Conservation (phyloP, 2,113 vertebrate species). For the Tetrax tetrax region DNA sequence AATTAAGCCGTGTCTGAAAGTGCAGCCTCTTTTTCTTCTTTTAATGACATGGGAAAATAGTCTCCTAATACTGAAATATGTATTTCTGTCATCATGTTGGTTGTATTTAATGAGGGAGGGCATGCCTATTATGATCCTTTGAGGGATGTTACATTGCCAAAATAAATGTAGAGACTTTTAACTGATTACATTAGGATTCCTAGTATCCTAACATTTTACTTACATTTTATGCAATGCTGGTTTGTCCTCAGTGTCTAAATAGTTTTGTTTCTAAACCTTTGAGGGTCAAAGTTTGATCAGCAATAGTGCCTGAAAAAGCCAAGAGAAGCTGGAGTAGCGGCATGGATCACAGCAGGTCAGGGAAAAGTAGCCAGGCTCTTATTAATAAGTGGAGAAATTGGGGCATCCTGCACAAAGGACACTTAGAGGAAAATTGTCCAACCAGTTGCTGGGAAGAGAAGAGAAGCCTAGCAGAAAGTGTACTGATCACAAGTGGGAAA, state of each 20-base stretch:
- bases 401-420: not conserved
- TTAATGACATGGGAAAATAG: not conserved
- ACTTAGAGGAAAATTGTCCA: not conserved
- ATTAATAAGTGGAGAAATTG: not conserved
- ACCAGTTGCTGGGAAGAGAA: not conserved
- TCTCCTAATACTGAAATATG: not conserved
- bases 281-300: not conserved
- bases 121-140: not conserved
- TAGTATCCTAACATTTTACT: not conserved
- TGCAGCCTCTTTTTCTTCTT: not conserved
- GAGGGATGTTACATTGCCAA: not conserved
- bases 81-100: not conserved
- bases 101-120: not conserved
- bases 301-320: not conserved
- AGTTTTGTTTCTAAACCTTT: conserved; percentile 32
- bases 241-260: not conserved
- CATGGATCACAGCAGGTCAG: not conserved
- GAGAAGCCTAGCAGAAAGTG: not conserved
- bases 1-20: conserved; percentile 24
- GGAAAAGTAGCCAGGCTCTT: not conserved
- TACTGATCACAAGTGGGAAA: not conserved
- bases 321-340: not conserved
- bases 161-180: not conserved
- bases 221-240: not conserved
- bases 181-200: not conserved